Conservation (phyloP, 1,140 invertebrate genomes). For the Conus betulinus region DNA sequence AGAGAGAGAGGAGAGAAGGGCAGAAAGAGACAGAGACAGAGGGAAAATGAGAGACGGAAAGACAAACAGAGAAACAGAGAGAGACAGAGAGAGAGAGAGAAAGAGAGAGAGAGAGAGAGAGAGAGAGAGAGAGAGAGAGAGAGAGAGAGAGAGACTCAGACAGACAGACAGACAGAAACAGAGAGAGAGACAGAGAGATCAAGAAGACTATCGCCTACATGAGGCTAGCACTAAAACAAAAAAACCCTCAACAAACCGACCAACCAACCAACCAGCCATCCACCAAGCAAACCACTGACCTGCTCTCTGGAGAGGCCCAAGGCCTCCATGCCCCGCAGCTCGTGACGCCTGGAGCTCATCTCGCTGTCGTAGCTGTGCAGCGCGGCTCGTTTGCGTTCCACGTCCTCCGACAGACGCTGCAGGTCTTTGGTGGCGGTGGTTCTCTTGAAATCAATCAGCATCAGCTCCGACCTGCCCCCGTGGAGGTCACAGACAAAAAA, state of each 20-base stretch:
- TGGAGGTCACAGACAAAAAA: background rate
- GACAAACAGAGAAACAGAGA: background rate
- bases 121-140: background rate
- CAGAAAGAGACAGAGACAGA: background rate
- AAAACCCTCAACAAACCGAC: too few species aligned
- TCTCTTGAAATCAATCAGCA: constrained; percentile 71
- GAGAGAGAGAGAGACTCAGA: background rate
- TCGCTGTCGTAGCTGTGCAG: constrained; percentile 58
- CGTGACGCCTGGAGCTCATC: constrained; percentile 52
- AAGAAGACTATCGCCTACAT: too few species aligned
- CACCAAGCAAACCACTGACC: background rate
- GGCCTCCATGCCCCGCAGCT: constrained; percentile 51
- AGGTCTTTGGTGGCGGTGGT: constrained; percentile 65
- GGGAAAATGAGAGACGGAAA: too few species aligned
- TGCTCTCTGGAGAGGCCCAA: constrained; percentile 54
- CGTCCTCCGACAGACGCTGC: constrained; percentile 60
- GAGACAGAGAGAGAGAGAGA: background rate
- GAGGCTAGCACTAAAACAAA: too few species aligned
- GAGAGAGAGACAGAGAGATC: background rate
- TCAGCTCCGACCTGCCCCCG: constrained; percentile 63
- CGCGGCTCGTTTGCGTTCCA: constrained; percentile 56
- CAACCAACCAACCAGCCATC: too few species aligned
- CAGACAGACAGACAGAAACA: background rate
- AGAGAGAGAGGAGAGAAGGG: too few species aligned
- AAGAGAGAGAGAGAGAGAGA: background rate